phyloP scores from a whole-genome alignment of 2,113 vertebrate species.

The Osmerus eperlanus region DNA sequence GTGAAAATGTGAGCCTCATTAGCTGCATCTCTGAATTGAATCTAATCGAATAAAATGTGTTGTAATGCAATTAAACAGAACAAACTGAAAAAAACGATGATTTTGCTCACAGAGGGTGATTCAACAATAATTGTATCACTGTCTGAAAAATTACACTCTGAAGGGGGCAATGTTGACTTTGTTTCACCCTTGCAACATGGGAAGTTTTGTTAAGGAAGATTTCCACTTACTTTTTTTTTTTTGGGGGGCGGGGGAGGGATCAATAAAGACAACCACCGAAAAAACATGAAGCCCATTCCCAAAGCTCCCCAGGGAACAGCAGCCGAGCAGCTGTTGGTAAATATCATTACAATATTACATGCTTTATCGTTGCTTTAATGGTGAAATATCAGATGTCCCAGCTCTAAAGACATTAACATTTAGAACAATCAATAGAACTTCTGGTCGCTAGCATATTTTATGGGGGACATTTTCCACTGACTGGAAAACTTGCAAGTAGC shows the following conservation, averaged over 20 bases:
- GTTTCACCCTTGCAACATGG: slow-evolving; percentile 31
- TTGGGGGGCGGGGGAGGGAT: slow-evolving; percentile 44
- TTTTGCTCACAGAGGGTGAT: no score
- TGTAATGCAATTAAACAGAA: no score
- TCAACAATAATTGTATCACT: no score
- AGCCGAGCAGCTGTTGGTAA: slow-evolving; percentile 72
- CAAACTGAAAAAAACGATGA: no score
- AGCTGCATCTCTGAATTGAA: no score
- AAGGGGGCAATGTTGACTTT: slow-evolving; percentile 48
- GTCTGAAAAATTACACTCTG: slow-evolving; percentile 11
- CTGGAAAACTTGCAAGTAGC: slow-evolving; percentile 46
- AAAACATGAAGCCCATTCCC: slow-evolving; percentile 43
- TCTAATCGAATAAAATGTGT: no score
- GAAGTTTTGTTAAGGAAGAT: slow-evolving; percentile 47
- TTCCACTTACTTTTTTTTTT: slow-evolving; percentile 54
- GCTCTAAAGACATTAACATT: slow-evolving; percentile 72
- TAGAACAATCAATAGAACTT: slow-evolving; percentile 72
- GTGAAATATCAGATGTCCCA: slow-evolving; percentile 69
- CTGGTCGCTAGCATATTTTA: slow-evolving; percentile 56
- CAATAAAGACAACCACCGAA: slow-evolving; percentile 58
- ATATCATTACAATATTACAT: slow-evolving; percentile 73
- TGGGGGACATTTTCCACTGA: slow-evolving; percentile 57
- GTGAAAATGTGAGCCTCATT: no score
- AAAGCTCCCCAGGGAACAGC: slow-evolving; percentile 33
- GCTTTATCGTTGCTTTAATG: slow-evolving; percentile 67